Evolutionary conservation across 2,888 invertebrate genomes (phyloP).

Genomic region (Heterodera filipjevi): DNA sequence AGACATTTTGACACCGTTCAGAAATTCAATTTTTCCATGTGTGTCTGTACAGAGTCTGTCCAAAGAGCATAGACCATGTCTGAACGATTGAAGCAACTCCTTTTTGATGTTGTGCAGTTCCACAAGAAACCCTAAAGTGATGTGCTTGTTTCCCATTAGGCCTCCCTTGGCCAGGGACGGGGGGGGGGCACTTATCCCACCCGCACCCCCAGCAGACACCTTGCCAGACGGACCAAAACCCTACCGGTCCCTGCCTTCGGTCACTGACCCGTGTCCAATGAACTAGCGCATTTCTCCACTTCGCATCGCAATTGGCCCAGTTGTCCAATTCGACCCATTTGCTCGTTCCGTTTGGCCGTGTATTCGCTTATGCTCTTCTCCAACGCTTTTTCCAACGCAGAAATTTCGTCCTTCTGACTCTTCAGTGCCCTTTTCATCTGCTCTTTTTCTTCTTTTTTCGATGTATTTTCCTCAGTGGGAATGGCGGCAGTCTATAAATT

Average conservation of each 20-base stretch:
- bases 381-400: slow-evolving; percentile 6
- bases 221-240: too few relatives aligned
- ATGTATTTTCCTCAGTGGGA: not conserved
- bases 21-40: not conserved
- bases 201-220: too few relatives aligned
- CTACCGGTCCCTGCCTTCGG: too few relatives aligned
- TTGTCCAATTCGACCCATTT: slow-evolving; percentile 13
- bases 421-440: not conserved
- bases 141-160: not conserved
- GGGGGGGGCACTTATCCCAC: too few relatives aligned
- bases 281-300: slow-evolving; percentile 21
- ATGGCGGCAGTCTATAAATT: not conserved
- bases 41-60: not conserved
- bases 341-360: slow-evolving; percentile 13
- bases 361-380: slow-evolving; percentile 18
- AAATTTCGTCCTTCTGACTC: not conserved
- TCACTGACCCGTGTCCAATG: slow-evolving; percentile 9
- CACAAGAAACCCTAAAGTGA: not conserved
- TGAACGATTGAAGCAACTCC: not conserved
- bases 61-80: not conserved
- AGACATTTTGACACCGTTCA: not conserved
- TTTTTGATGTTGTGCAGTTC: not conserved
- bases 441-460: not conserved
- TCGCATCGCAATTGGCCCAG: slow-evolving; percentile 24
- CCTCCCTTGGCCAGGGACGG: not conserved